phyloP scores from a whole-genome alignment of 2,888 invertebrate genomes.

The Spilarctia lutea region DNA sequence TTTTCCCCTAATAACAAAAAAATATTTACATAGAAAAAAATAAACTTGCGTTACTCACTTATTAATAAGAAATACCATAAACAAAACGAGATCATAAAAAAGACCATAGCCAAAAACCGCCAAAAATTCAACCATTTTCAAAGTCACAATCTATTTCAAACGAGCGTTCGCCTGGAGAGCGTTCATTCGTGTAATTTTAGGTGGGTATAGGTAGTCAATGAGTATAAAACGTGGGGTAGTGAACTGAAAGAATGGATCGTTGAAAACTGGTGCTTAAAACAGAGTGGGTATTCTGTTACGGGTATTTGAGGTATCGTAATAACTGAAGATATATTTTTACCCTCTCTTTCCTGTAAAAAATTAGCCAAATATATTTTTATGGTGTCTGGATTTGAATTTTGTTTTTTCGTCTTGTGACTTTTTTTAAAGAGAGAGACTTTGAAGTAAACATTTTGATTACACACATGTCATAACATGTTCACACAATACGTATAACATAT shows the following conservation, averaged over 20 bases:
- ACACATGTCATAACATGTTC: not conserved
- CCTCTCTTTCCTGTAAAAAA: not conserved
- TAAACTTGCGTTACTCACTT: too few relatives aligned
- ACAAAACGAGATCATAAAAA: too few relatives aligned
- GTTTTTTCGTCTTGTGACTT: not conserved
- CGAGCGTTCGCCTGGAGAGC: conserved; percentile 28
- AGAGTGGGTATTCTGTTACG: not conserved
- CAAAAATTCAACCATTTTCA: conserved; percentile 13
- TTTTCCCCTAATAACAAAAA: too few relatives aligned
- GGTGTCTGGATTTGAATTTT: not conserved
- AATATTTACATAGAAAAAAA: too few relatives aligned
- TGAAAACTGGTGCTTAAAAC: conserved; percentile 2
- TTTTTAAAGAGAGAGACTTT: not conserved
- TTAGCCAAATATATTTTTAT: not conserved
- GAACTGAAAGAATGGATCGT: conserved; percentile 36
- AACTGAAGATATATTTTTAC: not conserved
- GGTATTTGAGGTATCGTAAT: not conserved
- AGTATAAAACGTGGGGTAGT: conserved; percentile 36
- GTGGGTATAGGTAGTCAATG: conserved; percentile 33
- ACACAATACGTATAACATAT: not conserved
- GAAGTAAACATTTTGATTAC: too few relatives aligned
- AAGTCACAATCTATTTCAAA: conserved; percentile 34
- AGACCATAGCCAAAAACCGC: conserved; percentile 5
- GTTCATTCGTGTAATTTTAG: conserved; percentile 48
- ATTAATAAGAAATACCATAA: too few relatives aligned